phyloP scores from a whole-genome alignment of 2,113 vertebrate genomes.

The Beaufortia kweichowensis region DNA sequence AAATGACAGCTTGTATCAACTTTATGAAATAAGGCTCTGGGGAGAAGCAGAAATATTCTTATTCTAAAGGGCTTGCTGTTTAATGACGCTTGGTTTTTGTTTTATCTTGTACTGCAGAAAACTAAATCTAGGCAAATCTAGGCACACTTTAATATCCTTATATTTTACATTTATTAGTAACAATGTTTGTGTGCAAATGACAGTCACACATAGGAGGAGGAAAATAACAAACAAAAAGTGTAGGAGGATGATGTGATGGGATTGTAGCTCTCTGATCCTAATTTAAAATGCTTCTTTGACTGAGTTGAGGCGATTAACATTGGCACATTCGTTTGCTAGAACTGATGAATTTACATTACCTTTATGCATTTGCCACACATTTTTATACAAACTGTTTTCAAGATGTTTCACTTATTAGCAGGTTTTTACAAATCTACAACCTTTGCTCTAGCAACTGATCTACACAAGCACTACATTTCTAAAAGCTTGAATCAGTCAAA shows the following conservation, averaged over 20 bases:
- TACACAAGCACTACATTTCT: neutral
- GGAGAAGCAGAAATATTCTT: conserved; percentile 49
- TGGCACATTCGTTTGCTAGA: conserved; percentile 65
- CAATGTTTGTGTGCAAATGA: neutral
- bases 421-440: too few species aligned
- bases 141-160: conserved; percentile 15
- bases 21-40: conserved; percentile 60
- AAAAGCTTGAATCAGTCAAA: conserved; percentile 7
- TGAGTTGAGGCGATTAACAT: conserved; percentile 63
- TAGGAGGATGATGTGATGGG: conserved; percentile 50
- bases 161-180: conserved; percentile 20
- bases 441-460: too few species aligned
- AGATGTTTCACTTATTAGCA: too few species aligned
- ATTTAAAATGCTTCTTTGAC: conserved; percentile 71
- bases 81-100: conserved; percentile 54
- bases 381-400: too few species aligned
- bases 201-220: neutral
- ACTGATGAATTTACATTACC: conserved; percentile 53
- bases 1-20: conserved; percentile 60
- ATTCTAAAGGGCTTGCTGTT: conserved; percentile 56
- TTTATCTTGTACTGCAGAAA: conserved; percentile 40
- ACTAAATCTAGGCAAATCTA: conserved; percentile 40
- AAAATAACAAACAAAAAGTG: conserved; percentile 38
- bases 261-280: conserved; percentile 61
- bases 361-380: too few species aligned